Conservation (phyloP, 2,797 vertebrate genomes). For the Centroberyx gerrardi region DNA sequence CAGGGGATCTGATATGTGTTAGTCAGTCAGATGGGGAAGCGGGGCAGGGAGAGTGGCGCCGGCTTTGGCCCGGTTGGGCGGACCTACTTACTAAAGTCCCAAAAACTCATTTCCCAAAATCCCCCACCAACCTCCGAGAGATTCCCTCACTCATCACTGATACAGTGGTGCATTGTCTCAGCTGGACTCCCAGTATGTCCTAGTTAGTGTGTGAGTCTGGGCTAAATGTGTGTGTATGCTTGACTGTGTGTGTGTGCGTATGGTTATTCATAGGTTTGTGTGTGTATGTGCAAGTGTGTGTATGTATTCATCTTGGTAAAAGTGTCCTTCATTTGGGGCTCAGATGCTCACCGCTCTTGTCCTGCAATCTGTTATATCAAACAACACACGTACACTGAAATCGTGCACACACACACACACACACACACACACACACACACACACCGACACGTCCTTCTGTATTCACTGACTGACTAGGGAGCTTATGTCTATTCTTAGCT, state of each 20-base stretch:
- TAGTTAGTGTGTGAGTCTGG: conserved; percentile 27
- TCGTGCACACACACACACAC: conserved; percentile 23
- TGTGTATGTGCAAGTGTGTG: background rate
- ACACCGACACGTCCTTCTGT: conserved; percentile 24
- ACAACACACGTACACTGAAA: conserved; percentile 14
- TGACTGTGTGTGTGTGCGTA: conserved; percentile 13
- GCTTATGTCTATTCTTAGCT: conserved; percentile 79
- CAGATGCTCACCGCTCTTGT: conserved; percentile 22
- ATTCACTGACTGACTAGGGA: conserved; percentile 45
- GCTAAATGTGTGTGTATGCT: conserved; percentile 9
- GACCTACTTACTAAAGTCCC: conserved; percentile 56
- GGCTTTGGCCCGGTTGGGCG: conserved; percentile 30
- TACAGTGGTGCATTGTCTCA: conserved; percentile 71
- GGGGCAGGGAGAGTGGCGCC: conserved; percentile 44
- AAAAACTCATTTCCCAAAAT: conserved; percentile 58
- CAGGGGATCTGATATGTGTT: conserved; percentile 60
- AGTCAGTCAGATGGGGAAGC: conserved; percentile 33
- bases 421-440: conserved; percentile 12
- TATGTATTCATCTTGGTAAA: background rate
- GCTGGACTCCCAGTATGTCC: conserved; percentile 37
- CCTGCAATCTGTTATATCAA: conserved; percentile 36
- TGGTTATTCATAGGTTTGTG: conserved; percentile 7
- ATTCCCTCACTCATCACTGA: conserved; percentile 38
- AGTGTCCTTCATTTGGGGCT: conserved; percentile 27
- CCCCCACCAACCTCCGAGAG: conserved; percentile 47